Conservation (phyloP, 2,888 invertebrate genomes). For the Nipponacmea schrenckii region DNA sequence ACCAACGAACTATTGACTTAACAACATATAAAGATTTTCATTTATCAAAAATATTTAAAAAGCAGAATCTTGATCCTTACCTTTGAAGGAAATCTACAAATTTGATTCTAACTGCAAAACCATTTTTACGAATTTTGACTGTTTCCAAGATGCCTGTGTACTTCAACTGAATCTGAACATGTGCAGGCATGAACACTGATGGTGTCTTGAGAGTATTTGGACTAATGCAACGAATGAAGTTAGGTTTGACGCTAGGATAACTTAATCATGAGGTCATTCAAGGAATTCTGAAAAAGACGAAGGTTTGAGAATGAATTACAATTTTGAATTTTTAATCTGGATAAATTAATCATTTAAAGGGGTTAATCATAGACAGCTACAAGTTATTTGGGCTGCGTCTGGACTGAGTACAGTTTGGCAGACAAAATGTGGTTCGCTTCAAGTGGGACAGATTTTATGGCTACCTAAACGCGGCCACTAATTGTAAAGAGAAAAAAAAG, state of each 20-base stretch:
- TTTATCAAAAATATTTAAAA: too few species aligned
- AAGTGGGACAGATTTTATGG: too few species aligned
- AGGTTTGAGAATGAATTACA: too few species aligned
- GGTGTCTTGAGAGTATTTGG: constrained; percentile 54
- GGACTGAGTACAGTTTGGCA: too few species aligned
- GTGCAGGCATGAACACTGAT: constrained; percentile 44
- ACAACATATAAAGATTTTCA: too few species aligned
- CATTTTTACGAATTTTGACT: constrained; percentile 55
- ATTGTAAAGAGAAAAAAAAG: constrained; percentile 10
- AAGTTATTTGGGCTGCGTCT: too few species aligned
- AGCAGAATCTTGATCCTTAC: constrained; percentile 29
- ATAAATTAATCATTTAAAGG: too few species aligned
- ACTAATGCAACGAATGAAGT: constrained; percentile 62
- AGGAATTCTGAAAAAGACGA: constrained; percentile 51
- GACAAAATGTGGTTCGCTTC: too few species aligned
- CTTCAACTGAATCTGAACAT: constrained; percentile 56
- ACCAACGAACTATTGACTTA: neutral
- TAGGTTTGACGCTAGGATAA: constrained; percentile 48
- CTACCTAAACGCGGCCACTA: constrained; percentile 8
- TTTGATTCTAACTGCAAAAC: constrained; percentile 50
- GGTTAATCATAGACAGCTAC: too few species aligned
- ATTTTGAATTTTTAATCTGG: too few species aligned
- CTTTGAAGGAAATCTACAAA: constrained; percentile 52
- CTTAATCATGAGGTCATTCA: constrained; percentile 53
- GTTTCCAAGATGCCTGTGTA: constrained; percentile 62